Conservation (phyloP, 2,797 vertebrate species). For the Picus viridis region DNA sequence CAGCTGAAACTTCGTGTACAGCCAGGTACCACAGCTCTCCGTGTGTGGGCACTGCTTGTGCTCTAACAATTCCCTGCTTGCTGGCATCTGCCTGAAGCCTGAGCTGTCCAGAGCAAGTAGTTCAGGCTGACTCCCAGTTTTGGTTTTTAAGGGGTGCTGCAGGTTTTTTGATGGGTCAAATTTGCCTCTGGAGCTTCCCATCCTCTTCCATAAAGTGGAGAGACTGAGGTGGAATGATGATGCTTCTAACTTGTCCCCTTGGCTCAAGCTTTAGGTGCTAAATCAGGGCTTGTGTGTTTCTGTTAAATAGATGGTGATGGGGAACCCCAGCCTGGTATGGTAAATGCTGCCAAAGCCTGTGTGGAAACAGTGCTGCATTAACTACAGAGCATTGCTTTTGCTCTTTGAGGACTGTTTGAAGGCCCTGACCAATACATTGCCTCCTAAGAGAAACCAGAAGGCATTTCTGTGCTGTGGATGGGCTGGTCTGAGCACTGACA, state of each 20-base stretch:
- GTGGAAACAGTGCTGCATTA: not conserved
- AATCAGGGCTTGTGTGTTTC: not conserved
- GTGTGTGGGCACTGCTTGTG: fast-evolving
- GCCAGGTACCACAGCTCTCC: not conserved
- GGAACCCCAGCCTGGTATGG: not conserved
- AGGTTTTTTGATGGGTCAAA: not conserved
- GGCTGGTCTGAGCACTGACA: not conserved
- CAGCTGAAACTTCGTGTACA: fast-evolving
- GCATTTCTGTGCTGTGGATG: not conserved
- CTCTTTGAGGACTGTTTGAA: not conserved
- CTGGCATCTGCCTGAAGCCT: not conserved
- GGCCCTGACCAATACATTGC: fast-evolving
- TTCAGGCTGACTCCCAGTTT: not conserved
- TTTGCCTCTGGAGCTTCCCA: not conserved
- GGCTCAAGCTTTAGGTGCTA: not conserved
- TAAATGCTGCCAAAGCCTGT: not conserved
- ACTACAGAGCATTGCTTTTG: not conserved
- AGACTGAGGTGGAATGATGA: not conserved
- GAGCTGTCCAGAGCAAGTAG: not conserved
- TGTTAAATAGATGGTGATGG: not conserved
- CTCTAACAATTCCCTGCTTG: not conserved
- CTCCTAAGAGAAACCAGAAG: not conserved
- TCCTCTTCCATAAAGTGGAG: not conserved
- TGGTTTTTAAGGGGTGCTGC: not conserved
- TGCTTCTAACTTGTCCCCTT: not conserved